phyloP scores from a whole-genome alignment of 2,888 invertebrate species.

The Xestia xanthographa region DNA sequence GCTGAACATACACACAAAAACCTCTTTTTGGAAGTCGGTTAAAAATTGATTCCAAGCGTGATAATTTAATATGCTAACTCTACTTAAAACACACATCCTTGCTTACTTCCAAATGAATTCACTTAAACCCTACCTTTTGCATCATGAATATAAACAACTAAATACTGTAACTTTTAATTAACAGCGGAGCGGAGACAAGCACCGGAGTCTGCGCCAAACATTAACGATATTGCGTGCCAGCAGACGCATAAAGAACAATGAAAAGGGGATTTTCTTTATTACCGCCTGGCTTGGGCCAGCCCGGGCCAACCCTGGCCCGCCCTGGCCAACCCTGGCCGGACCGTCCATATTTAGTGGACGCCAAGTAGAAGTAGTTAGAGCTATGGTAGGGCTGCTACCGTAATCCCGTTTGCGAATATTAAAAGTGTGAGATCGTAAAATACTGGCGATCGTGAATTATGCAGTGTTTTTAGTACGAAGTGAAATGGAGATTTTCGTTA shows the following conservation, averaged over 20 bases:
- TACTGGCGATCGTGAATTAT: conserved; percentile 22
- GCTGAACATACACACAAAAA: no score
- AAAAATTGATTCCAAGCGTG: neutral
- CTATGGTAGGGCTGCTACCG: conserved; percentile 41
- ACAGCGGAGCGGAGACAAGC: conserved; percentile 56
- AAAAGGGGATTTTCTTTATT: conserved; percentile 83
- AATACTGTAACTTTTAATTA: conserved; percentile 62
- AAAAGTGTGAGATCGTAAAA: conserved; percentile 35
- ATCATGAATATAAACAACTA: conserved; percentile 53
- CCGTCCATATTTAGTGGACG: conserved; percentile 62
- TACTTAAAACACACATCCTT: neutral
- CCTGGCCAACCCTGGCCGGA: conserved; percentile 40
- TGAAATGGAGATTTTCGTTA: neutral
- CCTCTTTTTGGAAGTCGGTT: no score
- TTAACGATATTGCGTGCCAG: conserved; percentile 80
- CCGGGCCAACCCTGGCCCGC: neutral
- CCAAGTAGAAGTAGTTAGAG: conserved; percentile 44
- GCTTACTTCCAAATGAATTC: neutral
- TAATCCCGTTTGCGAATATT: conserved; percentile 26
- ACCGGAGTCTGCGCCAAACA: conserved; percentile 61
- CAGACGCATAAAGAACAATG: conserved; percentile 85
- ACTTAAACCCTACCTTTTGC: conserved; percentile 30
- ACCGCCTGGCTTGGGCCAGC: conserved; percentile 55
- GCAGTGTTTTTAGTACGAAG: neutral
- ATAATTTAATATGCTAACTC: no score